These are phyloP conservation scores for Staurois parvus DNA, from an alignment of 2,797 vertebrate species.

Conservation along the genomic window DNA sequence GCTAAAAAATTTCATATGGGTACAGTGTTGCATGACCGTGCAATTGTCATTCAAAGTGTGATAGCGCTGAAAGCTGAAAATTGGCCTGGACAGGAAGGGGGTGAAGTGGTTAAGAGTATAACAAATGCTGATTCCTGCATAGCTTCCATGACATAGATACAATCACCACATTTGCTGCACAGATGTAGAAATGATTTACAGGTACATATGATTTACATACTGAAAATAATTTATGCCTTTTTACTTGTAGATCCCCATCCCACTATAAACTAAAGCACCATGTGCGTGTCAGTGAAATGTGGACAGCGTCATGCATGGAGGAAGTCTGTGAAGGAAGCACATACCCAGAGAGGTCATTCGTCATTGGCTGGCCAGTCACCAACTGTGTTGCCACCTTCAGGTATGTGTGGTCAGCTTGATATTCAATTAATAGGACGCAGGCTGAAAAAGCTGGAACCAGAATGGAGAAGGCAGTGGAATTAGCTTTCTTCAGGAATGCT, in stretches of 20 bases:
- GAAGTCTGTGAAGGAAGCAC: constrained; percentile 93
- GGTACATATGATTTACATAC: not conserved
- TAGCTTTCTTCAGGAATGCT: not conserved
- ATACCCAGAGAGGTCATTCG: constrained; percentile 83
- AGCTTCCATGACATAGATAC: too few relatives aligned
- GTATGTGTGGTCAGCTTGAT: constrained; percentile 70
- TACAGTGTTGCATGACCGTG: too few relatives aligned
- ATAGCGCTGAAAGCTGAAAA: too few relatives aligned
- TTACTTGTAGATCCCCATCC: constrained; percentile 79
- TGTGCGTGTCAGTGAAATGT: constrained; percentile 88
- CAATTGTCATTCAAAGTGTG: too few relatives aligned
- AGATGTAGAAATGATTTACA: not conserved
- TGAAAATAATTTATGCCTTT: not conserved
- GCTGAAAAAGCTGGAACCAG: too few relatives aligned
- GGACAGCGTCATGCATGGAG: constrained; percentile 90
- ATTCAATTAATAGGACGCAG: not conserved
- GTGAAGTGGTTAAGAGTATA: too few relatives aligned
- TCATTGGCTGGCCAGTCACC: constrained; percentile 94
- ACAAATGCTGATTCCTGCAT: too few relatives aligned
- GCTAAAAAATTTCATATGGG: too few relatives aligned
- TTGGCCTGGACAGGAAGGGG: too few relatives aligned
- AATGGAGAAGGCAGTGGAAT: not conserved
- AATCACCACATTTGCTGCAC: too few relatives aligned
- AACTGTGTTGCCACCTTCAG: constrained; percentile 94
- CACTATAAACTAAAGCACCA: constrained; percentile 89